phyloP scores from a whole-genome alignment of 2,797 vertebrate species.

The Fundulus diaphanus region DNA sequence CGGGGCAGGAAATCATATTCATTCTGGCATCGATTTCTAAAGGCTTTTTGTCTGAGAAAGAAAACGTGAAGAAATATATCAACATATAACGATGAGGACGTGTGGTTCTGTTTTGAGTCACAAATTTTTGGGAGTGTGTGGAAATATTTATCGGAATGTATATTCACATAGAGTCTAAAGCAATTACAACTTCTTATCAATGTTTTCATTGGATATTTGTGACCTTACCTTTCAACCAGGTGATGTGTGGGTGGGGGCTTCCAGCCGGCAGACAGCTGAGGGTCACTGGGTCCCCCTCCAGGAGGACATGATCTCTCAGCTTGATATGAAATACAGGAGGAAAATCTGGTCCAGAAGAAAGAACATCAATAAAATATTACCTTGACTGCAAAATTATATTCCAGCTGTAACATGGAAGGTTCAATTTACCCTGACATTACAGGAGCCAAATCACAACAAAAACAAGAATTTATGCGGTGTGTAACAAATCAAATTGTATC shows the following conservation, averaged over 20 bases:
- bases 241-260: slow-evolving; percentile 90
- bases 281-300: slow-evolving; percentile 95
- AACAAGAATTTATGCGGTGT: not conserved
- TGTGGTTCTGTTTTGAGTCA: too few relatives aligned
- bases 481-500: too few relatives aligned
- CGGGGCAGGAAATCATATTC: slow-evolving; percentile 91
- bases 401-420: not conserved
- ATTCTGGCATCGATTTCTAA: slow-evolving; percentile 86
- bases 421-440: not conserved
- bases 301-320: slow-evolving; percentile 94
- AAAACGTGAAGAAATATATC: not conserved
- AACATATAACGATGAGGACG: too few relatives aligned
- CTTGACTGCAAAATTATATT: not conserved
- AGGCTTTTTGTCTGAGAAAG: slow-evolving; percentile 88
- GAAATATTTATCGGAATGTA: too few relatives aligned
- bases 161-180: not conserved
- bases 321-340: slow-evolving; percentile 98
- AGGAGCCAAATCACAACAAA: not conserved
- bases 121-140: too few relatives aligned
- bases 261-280: slow-evolving; percentile 96
- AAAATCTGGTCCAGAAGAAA: slow-evolving; percentile 85
- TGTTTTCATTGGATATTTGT: not conserved
- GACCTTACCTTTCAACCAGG: slow-evolving; percentile 92
- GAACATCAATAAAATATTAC: not conserved
- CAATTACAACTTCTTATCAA: not conserved